A percentile compares a stretch with the other conserved stretches of the same genome.
Conservation (phyloP, 1,140 invertebrate species). For the Chironomus striatipennis region DNA sequence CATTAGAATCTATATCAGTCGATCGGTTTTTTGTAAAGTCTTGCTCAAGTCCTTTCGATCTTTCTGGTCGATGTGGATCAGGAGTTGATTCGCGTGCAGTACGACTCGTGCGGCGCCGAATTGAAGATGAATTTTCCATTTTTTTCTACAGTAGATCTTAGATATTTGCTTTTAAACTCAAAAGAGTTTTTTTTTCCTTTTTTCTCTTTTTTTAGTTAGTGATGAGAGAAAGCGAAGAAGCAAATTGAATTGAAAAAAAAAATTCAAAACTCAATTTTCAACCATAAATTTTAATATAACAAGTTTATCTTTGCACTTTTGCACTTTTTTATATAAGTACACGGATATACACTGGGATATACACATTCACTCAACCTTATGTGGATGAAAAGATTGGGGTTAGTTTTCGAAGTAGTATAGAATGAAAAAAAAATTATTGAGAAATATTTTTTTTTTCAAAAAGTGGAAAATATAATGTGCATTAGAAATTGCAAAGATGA, state of each 20-base stretch:
- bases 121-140: slow-evolving; percentile 15
- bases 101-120: slow-evolving; percentile 11
- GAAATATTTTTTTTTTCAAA: too few species aligned
- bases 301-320: slow-evolving; percentile 12
- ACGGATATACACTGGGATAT: too few species aligned
- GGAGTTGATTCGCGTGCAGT: background rate
- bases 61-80: background rate
- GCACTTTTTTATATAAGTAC: background rate
- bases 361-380: background rate
- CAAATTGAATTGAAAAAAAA: slow-evolving; percentile 15
- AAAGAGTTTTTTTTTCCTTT: slow-evolving; percentile 3
- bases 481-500: too few species aligned
- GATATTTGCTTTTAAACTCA: background rate
- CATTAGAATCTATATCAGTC: background rate
- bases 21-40: background rate
- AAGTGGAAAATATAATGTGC: too few species aligned
- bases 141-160: background rate
- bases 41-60: background rate
- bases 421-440: too few species aligned
- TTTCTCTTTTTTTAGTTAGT: background rate
- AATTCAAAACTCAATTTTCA: slow-evolving; percentile 19
- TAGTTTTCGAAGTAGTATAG: background rate
- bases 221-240: background rate
- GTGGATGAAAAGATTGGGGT: background rate
- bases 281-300: slow-evolving; percentile 23